Base-by-base conservation (phyloP, 2,113 vertebrate genomes). In the Formicarius rufipectus region DNA sequence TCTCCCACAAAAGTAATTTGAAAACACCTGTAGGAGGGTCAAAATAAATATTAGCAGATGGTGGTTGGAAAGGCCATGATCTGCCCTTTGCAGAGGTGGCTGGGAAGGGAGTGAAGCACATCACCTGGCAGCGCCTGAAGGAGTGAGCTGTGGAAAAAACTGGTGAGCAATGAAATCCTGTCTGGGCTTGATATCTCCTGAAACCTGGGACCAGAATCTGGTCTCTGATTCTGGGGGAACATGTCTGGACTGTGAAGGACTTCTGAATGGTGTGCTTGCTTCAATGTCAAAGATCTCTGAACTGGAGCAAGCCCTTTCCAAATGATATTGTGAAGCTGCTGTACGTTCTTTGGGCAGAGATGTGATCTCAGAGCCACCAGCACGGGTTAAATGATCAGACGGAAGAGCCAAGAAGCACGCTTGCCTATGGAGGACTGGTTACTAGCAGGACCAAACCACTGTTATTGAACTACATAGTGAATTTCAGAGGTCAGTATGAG, bases 31-130 rank as follows among this genome's bases (percentile, higher is more conserved):
- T 45, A 78, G 71, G 49, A 79, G 37, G 59, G 72, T 45, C 63
- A 94, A 85, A 79, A 75, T 35, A 92, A 93, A 93, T 64, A 50
- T 12, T n/a, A 71, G 39, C 63, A 86, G 71, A 21, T 80, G 78
- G 71, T 33, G 62, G 63, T 4, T 50, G 49, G 71, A 71, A 89
- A 87, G 22, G 78, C 55, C 53, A 58, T 0, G 7, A 49, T 31
- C 74, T 95, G 77, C 35, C 45, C 74, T 85, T 82, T 64, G 81
- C 73, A 45, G 71, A 76, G 25, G 53, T 73, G 60, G 10, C 28
- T 84, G 78, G 39, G 66, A 68, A 85, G 66, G 59, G 66, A 72
- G n/a, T 2, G 0, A 35, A 80, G 52, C 47, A 25, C 66, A 71
- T 47, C n/a, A 14, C 40, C 62, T 56, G 83, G 50, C n/a, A 44